phyloP scores from a whole-genome alignment of 1,140 invertebrate species.

The Drosophila virilis region DNA sequence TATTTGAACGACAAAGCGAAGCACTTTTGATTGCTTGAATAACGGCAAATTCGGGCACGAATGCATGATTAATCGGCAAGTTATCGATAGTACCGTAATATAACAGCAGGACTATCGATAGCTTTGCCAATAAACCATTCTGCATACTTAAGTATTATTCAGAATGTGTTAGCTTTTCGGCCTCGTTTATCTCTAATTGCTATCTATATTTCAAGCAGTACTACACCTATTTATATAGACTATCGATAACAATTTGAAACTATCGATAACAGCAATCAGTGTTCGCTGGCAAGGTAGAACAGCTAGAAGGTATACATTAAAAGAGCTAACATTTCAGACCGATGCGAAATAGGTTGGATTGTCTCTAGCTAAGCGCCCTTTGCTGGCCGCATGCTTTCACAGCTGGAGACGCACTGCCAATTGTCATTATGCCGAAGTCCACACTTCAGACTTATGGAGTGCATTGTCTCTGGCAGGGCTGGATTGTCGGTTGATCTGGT shows the following conservation, averaged over 20 bases:
- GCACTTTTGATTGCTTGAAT: background rate
- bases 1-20: slow-evolving; percentile 7
- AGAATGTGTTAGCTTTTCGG: no score
- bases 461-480: slow-evolving; percentile 5
- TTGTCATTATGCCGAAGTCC: slow-evolving; percentile 36
- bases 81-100: background rate
- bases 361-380: background rate
- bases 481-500: slow-evolving; percentile 29
- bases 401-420: slow-evolving; percentile 28
- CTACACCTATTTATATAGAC: no score
- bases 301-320: no score
- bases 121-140: no score
- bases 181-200: no score
- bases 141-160: no score
- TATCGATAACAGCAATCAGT: no score
- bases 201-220: no score
- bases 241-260: no score
- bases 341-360: no score
- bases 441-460: background rate
- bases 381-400: slow-evolving; percentile 32
- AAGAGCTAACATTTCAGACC: no score
- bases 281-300: no score
- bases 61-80: background rate
- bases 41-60: background rate
- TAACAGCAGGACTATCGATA: background rate